Evolutionary conservation across 2,888 invertebrate species (phyloP).

Genomic region (Catocala sponsa): DNA sequence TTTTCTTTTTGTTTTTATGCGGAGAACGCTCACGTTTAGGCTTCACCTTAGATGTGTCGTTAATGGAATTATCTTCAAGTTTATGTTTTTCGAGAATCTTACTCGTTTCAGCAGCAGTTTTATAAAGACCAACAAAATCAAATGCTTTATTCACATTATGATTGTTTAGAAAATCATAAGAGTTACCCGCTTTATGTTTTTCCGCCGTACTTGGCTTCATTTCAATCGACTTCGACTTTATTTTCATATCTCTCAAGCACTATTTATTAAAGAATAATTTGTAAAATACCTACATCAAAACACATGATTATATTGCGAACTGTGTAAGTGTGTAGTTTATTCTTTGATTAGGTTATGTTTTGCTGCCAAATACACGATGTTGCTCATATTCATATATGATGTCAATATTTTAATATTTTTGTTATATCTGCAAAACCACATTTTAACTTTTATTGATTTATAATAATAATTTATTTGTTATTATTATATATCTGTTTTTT

Average conservation of each 20-base stretch:
- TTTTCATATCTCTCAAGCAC: conserved; percentile 40
- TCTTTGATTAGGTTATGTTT: conserved; percentile 41
- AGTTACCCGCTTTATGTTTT: conserved; percentile 45
- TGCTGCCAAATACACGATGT: conserved; percentile 6
- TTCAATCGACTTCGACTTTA: conserved; percentile 70
- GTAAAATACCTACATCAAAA: conserved; percentile 30
- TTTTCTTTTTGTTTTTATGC: conserved; percentile 61
- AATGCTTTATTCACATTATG: conserved; percentile 31
- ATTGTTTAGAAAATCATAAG: conserved; percentile 13
- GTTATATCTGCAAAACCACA: not conserved
- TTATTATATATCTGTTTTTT: no score
- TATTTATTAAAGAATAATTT: conserved; percentile 26
- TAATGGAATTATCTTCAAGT: conserved; percentile 41
- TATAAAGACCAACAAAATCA: conserved; percentile 72
- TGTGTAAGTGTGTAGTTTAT: conserved; percentile 13
- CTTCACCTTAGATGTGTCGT: conserved; percentile 45
- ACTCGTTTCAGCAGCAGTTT: conserved; percentile 65
- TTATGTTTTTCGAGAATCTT: conserved; percentile 52
- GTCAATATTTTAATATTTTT: no score
- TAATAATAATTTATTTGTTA: not conserved
- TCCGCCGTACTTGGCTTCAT: conserved; percentile 46
- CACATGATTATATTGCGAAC: conserved; percentile 38
- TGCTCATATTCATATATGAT: no score
- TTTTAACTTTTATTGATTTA: conserved; percentile 1
- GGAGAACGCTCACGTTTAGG: conserved; percentile 52